Base-by-base conservation (phyloP, 2,113 vertebrate species). In the Engystomops pustulosus region DNA sequence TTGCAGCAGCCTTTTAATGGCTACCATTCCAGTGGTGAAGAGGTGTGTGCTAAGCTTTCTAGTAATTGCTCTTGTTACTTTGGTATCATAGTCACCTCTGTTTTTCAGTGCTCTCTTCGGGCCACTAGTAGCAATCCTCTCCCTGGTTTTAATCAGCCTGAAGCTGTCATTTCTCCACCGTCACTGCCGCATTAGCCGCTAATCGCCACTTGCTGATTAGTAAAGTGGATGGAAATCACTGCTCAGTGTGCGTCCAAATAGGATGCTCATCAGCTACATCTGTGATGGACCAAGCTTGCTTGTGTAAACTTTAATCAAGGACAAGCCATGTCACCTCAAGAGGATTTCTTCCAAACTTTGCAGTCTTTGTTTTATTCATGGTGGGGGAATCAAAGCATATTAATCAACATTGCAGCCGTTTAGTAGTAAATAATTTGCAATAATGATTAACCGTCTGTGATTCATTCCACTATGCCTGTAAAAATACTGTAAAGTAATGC, bases 101-200 rank as follows among this genome's bases (percentile, higher is more conserved):
- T 85, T 85, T 86, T 87, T 81, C 55, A 71, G 8, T 85, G 34
- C 84, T 83, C 83, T 85, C 81, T 58, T 53, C 81, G 87, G 83
- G 86, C 86, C 80, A 81, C 75, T 81, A 81, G 75, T 86, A 85
- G 86, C 87, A 89, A 91, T 90, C 91, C 86, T 79, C 67, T 89
- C 92, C 47, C 94, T 95, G 90, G 96, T 97, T 97, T 94, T 95
- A 96, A 96, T 97, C 96, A 96, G 92, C 88, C 86, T 83, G 18
- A 87, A 93, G 60, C 93, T 93, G 94, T 95, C 94, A 93, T 94
- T 93, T 70, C 87, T 58, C 84, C 87, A 90, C 95, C 93, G 93
- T 94, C 95, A 94, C 83, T 90, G 93, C 92, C 90, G 91, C 95
- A 94, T 97, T 96, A 97, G 88, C 90, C 89, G 95, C 91, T 93